Conservation (phyloP, 2,113 vertebrate species). For the Rhizomys pruinosus region DNA sequence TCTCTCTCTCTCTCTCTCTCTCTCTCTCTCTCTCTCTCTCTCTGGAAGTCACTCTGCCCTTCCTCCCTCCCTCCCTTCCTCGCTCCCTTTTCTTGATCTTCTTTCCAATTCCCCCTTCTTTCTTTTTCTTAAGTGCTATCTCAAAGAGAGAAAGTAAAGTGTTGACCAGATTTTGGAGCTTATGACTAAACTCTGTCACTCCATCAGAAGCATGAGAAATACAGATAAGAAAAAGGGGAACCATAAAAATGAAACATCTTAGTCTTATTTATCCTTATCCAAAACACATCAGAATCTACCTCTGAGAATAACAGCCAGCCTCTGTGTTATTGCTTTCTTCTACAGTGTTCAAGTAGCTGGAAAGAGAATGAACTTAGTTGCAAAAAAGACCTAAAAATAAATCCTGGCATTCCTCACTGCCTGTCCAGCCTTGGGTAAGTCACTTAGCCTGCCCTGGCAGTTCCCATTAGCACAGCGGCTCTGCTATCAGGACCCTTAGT, state of each 20-base stretch:
- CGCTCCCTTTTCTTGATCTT: background rate
- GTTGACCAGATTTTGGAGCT: constrained; percentile 5
- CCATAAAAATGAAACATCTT: constrained; percentile 31
- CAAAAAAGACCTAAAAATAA: background rate
- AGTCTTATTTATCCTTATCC: background rate
- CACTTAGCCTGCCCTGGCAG: background rate
- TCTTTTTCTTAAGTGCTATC: background rate
- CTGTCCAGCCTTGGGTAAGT: background rate
- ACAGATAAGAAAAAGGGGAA: background rate
- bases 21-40: rapidly evolving
- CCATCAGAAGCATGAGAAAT: constrained; percentile 5
- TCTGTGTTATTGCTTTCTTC: background rate
- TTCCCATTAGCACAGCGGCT: background rate
- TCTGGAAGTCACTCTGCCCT: background rate
- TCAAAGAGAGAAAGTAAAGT: background rate
- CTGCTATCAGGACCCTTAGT: background rate
- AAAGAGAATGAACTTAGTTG: background rate
- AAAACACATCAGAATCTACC: background rate
- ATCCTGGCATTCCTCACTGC: background rate
- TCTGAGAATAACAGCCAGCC: background rate
- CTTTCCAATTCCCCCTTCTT: no score
- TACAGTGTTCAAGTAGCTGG: background rate
- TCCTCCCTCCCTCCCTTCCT: background rate
- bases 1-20: rapidly evolving
- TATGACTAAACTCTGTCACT: background rate